Evolutionary conservation across 2,888 invertebrate genomes (phyloP).

Genomic region (Fragum sueziense): DNA sequence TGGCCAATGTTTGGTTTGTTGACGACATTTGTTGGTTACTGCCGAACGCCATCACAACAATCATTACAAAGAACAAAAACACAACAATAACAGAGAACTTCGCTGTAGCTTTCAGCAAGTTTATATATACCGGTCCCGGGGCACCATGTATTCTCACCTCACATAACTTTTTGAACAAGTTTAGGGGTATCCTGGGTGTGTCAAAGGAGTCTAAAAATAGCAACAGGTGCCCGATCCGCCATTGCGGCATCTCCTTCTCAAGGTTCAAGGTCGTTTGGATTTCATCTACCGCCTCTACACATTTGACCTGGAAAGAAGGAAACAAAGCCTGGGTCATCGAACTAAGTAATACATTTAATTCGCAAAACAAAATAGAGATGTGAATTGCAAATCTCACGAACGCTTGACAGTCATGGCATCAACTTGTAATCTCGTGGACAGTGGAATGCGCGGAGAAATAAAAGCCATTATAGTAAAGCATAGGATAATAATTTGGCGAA

Average conservation of each 20-base stretch:
- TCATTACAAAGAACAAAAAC: conserved; percentile 79
- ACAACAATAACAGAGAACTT: conserved; percentile 79
- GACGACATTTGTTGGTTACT: conserved; percentile 77
- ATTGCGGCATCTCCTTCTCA: conserved; percentile 73
- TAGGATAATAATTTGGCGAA: no score
- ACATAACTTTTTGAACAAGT: conserved; percentile 77
- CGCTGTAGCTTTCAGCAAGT: conserved; percentile 75
- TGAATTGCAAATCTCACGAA: no score
- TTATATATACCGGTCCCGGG: conserved; percentile 79
- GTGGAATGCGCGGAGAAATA: no score
- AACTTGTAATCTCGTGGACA: no score
- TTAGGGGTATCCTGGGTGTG: conserved; percentile 78
- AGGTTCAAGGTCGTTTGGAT: conserved; percentile 70
- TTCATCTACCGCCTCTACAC: conserved; percentile 72
- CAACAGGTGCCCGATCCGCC: conserved; percentile 78
- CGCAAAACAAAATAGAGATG: no score
- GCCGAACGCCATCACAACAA: conserved; percentile 79
- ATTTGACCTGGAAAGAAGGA: conserved; percentile 56
- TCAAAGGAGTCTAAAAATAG: conserved; percentile 80
- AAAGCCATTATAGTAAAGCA: no score
- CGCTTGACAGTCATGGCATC: no score
- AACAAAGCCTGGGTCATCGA: no score
- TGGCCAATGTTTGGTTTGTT: conserved; percentile 79
- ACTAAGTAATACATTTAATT: no score
- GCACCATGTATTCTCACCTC: conserved; percentile 78